A percentile compares a stretch with the other conserved stretches of the same genome.
phyloP scores from a whole-genome alignment of 2,888 invertebrate genomes.

The Hymenopus coronatus region DNA sequence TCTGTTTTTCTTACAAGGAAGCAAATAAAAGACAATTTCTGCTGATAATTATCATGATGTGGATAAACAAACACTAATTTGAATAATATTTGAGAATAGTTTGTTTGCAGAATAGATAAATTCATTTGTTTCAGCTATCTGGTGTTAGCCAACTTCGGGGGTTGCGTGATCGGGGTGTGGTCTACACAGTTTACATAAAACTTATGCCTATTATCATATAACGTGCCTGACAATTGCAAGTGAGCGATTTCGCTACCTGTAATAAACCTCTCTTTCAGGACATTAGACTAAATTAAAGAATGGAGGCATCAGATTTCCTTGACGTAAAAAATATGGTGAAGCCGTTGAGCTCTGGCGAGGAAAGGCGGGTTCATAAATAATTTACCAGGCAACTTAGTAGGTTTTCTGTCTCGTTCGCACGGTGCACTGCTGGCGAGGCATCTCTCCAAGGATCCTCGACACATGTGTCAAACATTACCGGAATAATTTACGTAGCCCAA shows the following conservation, averaged over 20 bases:
- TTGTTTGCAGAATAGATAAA: too few relatives aligned
- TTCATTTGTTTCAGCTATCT: too few relatives aligned
- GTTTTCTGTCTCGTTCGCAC: constrained; percentile 12
- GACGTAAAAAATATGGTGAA: neutral
- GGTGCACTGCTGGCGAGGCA: neutral
- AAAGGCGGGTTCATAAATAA: constrained; percentile 33
- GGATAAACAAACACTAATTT: too few relatives aligned
- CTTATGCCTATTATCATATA: neutral
- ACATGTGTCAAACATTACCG: neutral
- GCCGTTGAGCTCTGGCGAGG: constrained; percentile 9
- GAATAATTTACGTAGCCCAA: neutral
- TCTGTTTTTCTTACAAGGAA: too few relatives aligned
- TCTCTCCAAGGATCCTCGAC: neutral
- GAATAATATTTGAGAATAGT: too few relatives aligned
- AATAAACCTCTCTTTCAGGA: neutral
- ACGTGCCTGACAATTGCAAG: neutral
- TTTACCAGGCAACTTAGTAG: constrained; percentile 33
- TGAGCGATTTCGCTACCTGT: neutral
- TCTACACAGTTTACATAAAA: too few relatives aligned
- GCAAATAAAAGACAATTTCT: too few relatives aligned
- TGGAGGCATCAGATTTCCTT: neutral
- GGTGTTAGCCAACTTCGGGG: too few relatives aligned
- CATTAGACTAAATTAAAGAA: neutral
- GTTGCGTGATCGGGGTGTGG: too few relatives aligned
- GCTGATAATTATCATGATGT: too few relatives aligned